Base-by-base conservation (phyloP, 2,888 invertebrate species). In the Euphydryas editha region DNA sequence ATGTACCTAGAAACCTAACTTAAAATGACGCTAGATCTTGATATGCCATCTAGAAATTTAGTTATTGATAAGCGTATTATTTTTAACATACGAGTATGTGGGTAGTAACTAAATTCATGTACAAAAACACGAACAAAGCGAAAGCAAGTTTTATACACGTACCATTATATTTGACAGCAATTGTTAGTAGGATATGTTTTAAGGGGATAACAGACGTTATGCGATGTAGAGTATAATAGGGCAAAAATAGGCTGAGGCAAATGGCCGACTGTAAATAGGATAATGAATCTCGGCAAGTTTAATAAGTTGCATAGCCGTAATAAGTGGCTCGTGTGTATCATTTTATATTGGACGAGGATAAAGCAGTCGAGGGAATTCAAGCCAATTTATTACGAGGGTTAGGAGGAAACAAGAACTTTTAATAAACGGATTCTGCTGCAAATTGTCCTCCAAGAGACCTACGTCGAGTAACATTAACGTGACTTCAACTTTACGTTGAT, bases 371-470 rank as follows among this genome's bases (percentile, higher is more conserved):
- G 55, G 20, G 61, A 67, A 58, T 36, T 67, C 60, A 49, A 55
- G 47, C 42, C 64, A 63, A 62, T 63, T 67, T 60, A 65, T 65
- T 54, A 51, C 18, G 67, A 56, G 59, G 42, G 56, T 42, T 15
- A 15, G n/a, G 21, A 61, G 44, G 55, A 58, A 54, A 51, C 59
- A 46, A 58, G 57, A 72, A 71, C 61, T 71, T 73, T 67, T 67
- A 70, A 67, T 66, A 68, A 60, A 67, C 69, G 69, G 64, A 65
- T 70, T 71, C 62, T 61, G 21, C 59, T 54, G 44, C 44, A 18
- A 58, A 42, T 57, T 54, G 58, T 62, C 56, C 55, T 42, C 36
- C 18, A n/a, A 62, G 56, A 36, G 30, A n/a, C 51, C 18, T 58
- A 21, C 13, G 18, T 58, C 7, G n/a, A 42, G 47, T 18, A 37